Conservation (phyloP, 2,113 vertebrate genomes). For the Ictalurus punctatus region DNA sequence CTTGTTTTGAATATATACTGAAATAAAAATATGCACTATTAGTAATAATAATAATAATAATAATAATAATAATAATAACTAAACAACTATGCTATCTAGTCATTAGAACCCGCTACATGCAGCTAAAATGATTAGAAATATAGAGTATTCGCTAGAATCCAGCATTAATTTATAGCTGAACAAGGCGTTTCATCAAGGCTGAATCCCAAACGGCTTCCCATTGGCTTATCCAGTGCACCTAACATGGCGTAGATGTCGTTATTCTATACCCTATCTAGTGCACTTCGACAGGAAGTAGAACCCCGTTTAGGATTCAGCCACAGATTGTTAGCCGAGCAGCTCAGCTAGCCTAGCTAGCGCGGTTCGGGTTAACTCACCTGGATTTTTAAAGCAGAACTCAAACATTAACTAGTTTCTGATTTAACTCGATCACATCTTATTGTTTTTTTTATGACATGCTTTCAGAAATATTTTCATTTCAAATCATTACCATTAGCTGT, state of each 20-base stretch:
- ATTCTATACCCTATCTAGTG: neutral
- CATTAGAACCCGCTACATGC: neutral
- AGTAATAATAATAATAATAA: neutral
- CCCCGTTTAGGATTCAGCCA: neutral
- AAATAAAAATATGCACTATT: neutral
- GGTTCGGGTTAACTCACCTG: constrained; percentile 7
- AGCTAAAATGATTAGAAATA: neutral
- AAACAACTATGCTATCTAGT: neutral
- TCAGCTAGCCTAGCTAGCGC: neutral
- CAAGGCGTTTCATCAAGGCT: neutral
- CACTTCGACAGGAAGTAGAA: neutral
- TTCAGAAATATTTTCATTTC: neutral
- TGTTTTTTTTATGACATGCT: neutral
- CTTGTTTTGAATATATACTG: neutral
- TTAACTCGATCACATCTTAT: neutral
- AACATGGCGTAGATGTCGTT: neutral
- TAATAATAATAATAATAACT: neutral
- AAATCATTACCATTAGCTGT: neutral
- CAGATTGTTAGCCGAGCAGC: neutral
- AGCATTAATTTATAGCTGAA: neutral
- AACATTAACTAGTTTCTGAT: neutral
- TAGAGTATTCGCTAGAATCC: too few relatives aligned
- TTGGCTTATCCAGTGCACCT: neutral
- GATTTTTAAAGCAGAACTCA: neutral
- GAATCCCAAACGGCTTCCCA: neutral